Evolutionary conservation across 2,888 invertebrate species (phyloP), one percentile per base, ranked within the genome.

Genomic region (Ecliptopera silaceata): DNA sequence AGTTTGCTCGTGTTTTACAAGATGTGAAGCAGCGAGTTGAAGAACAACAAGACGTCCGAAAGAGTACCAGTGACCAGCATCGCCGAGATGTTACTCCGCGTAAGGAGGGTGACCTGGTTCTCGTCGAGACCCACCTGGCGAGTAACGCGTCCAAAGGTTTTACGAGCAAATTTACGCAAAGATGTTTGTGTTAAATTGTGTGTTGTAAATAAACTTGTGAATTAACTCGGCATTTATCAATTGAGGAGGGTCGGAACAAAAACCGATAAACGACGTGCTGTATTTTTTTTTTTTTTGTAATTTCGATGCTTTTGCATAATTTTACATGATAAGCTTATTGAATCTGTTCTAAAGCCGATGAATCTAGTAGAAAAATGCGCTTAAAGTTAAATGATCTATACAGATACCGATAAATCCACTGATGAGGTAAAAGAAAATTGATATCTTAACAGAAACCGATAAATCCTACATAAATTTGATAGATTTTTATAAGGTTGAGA

Each of bases 241-340:
- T n/a, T n/a, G n/a, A 32, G 32, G 32, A 32, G 32, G 32, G 32
- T 32, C 38, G 38, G 38, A 38, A 38, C 38, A 38, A 38, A 38
- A 38, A 38, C 38, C 38, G 38, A 38, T 38, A 38, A 38, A 38
- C 17, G 32, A 38, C 38, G 10, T 38, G 15, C 17, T 38, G 15
- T 15, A 38, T 38, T 38, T 38, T 38, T 38, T 38, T 18, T 39
- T 39, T 39, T 39, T 20, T 39, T 39, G 36, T 36, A 36, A 15
- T 18, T 39, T 39, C 39, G 18, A 20, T 18, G 17, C 20, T 39
- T 20, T 39, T 39, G 12, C 20, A 36, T 39, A 39, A 18, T 38
- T 17, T 38, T 38, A 39, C 39, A 39, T 39, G 39, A 20, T 20
- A 39, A n/a, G 12, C 20, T 39, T 36, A 36, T 36, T 36, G 15